These are phyloP conservation scores for Turnix velox DNA, from an alignment of 2,113 vertebrate genomes.

Conservation along the genomic window DNA sequence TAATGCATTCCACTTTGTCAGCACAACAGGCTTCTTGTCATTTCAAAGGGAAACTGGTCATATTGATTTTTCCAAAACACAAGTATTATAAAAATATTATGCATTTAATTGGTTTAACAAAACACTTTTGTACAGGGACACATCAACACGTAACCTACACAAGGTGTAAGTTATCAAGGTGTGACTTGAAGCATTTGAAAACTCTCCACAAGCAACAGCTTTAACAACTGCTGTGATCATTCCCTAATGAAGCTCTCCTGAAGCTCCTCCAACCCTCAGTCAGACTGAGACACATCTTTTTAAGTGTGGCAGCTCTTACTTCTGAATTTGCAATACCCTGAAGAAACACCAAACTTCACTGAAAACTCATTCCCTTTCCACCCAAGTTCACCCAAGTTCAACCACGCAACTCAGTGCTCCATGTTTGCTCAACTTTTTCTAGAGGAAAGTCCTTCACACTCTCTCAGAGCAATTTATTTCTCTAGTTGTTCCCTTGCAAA, in stretches of 20 bases:
- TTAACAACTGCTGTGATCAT: neutral
- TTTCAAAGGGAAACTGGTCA: neutral
- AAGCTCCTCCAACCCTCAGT: neutral
- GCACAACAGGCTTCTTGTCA: slow-evolving; percentile 7
- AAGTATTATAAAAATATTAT: slow-evolving; percentile 38
- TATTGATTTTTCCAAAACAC: slow-evolving; percentile 3
- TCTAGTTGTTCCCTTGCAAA: neutral
- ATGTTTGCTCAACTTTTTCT: neutral
- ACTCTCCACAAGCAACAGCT: rapidly evolving
- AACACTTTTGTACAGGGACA: neutral
- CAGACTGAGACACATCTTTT: neutral
- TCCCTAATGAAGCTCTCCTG: neutral
- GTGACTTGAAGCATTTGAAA: neutral
- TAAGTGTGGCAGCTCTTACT: neutral
- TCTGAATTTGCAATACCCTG: neutral
- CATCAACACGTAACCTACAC: neutral
- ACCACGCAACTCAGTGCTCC: neutral
- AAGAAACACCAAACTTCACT: neutral
- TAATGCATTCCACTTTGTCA: neutral
- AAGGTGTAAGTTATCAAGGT: neutral
- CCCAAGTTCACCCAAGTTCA: neutral
- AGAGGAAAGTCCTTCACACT: neutral
- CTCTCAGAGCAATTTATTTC: neutral
- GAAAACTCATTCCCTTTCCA: neutral
- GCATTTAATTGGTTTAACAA: slow-evolving; percentile 30